Conservation (phyloP, 1,140 invertebrate species). For the Dolichoris vasculosae region DNA sequence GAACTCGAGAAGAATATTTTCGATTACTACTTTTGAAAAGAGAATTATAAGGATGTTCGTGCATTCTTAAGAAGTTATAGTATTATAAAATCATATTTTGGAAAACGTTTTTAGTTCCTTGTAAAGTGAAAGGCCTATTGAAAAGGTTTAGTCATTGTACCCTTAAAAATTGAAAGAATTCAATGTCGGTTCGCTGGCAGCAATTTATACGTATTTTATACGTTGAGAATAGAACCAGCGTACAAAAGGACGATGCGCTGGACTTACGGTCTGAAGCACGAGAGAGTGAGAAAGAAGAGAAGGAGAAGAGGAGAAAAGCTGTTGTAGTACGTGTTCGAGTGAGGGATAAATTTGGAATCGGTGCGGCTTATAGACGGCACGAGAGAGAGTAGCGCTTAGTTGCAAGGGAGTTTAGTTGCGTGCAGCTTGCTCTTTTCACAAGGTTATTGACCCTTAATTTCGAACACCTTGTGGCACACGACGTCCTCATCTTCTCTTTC, state of each 20-base stretch:
- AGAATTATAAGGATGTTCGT: background rate
- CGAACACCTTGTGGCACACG: slow-evolving; percentile 1
- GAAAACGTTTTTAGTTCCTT: background rate
- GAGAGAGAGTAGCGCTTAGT: background rate
- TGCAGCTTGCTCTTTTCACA: slow-evolving; percentile 38
- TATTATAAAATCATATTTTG: background rate
- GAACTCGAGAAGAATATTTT: background rate
- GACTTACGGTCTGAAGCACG: slow-evolving; percentile 18
- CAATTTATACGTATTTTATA: slow-evolving; percentile 24
- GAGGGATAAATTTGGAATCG: slow-evolving; percentile 56
- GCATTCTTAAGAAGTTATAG: background rate
- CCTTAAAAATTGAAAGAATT: slow-evolving; percentile 16
- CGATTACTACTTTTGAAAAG: background rate
- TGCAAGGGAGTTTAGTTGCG: slow-evolving; percentile 26
- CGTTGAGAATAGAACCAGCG: slow-evolving; percentile 53
- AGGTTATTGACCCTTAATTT: slow-evolving; percentile 49
- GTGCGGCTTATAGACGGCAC: slow-evolving; percentile 38
- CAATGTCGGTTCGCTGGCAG: background rate
- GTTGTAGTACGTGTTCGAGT: slow-evolving; percentile 12
- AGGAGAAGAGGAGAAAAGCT: slow-evolving; percentile 8
- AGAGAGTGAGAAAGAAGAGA: slow-evolving; percentile 33
- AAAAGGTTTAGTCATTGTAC: background rate
- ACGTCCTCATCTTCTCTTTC: slow-evolving; percentile 16
- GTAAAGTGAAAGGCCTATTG: background rate
- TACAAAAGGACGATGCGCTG: slow-evolving; percentile 54